Base-by-base conservation (phyloP, 2,888 invertebrate species). In the Nycteola revayana region DNA sequence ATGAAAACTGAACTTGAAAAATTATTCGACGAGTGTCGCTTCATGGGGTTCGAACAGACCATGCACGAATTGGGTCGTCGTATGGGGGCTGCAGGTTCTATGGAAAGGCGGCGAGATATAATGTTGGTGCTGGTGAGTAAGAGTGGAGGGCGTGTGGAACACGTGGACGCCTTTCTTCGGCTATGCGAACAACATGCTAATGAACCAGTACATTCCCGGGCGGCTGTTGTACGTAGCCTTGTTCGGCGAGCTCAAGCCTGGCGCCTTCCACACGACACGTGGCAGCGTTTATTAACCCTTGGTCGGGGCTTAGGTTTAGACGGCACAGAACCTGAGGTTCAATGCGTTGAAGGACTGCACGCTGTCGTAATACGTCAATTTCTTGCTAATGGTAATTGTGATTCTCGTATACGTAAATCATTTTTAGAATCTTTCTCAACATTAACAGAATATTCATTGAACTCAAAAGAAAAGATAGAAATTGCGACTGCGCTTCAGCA, bases 71-170 rank as follows among this genome's bases (percentile, higher is more conserved):
- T 84, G 0, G 51, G 47, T 1, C 69, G 62, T 23, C 63, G 64
- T n/a, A 43, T 84, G 22, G 32, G 42, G 9, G 56, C 63, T 1
- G 68, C 71, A 27, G 68, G 66, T 27, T 60, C 66, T 1, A 39
- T 61, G 0, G 64, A 80, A 23, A 71, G 69, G 9, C 57, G 84
- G 7, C 66, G 77, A 21, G 73, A 65, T 31, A 81, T 85, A 48
- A 59, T 84, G 35, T 50, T 82, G 1, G 81, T 84, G 1, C 58
- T 85, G 11, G 69, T 84, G 0, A 84, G 82, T 41, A 85, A 84
- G 39, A 76, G 60, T 10, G 82, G 79, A 1, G 74, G 76, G 0
- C 58, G 65, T 10, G 44, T 42, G 3, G 67, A 67, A 1, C 56
- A 64, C 24, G 48, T 81, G 1, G 58, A 64, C 2, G 51, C 60